Evolutionary conservation across 2,888 invertebrate species (phyloP).

Genomic region (Scotopteryx bipunctaria): DNA sequence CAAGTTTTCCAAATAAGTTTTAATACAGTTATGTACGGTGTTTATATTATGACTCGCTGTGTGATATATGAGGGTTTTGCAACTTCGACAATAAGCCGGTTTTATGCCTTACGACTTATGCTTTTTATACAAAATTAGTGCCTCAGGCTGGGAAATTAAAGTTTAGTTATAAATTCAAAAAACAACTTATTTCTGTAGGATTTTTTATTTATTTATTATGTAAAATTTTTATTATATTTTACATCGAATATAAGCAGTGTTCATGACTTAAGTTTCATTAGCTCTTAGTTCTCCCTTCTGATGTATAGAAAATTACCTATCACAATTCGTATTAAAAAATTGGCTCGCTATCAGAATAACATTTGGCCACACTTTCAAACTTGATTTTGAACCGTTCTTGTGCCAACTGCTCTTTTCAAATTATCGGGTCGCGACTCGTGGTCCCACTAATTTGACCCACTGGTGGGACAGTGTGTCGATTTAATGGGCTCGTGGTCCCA

Average conservation of each 20-base stretch:
- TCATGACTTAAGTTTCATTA: too few relatives aligned
- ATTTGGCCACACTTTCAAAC: constrained; percentile 25
- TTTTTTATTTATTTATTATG: too few relatives aligned
- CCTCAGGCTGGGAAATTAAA: background rate
- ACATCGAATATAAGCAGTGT: too few relatives aligned
- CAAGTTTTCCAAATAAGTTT: constrained; percentile 38
- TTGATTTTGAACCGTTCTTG: constrained; percentile 32
- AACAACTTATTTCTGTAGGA: too few relatives aligned
- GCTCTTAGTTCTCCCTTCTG: background rate
- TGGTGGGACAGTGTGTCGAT: too few relatives aligned
- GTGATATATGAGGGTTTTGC: constrained; percentile 29
- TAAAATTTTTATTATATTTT: too few relatives aligned
- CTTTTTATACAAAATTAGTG: constrained; percentile 22
- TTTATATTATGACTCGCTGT: constrained; percentile 31
- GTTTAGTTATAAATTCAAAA: background rate
- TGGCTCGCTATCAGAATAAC: constrained; percentile 15
- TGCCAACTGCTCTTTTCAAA: constrained; percentile 39
- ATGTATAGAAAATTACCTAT: background rate
- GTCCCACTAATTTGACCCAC: too few relatives aligned
- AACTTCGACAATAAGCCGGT: constrained; percentile 27
- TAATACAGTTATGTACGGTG: constrained; percentile 38
- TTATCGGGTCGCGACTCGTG: too few relatives aligned
- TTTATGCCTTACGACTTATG: constrained; percentile 16
- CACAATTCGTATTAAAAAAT: constrained; percentile 2
- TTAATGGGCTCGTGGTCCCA: too few relatives aligned